Evolutionary conservation across 2,113 vertebrate genomes (phyloP), one percentile per base, ranked within the genome.

Genomic region (Aleadryas rufinucha): DNA sequence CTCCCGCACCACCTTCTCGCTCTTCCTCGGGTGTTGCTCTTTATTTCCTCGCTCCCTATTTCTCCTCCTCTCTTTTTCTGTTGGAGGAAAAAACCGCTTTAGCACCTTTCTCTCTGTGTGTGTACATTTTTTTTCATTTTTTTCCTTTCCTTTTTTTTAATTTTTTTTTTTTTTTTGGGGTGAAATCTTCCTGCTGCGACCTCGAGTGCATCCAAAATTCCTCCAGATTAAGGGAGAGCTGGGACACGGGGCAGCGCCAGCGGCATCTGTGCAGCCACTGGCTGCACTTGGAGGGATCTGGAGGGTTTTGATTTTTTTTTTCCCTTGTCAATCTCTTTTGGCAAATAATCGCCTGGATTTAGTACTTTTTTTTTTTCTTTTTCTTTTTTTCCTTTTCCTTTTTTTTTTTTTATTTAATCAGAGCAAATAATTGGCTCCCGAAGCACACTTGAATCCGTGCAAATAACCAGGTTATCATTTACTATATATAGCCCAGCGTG

Each of bases 401-500:
- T 27, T 28, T 47, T 61, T 50, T 44, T 57, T 76, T 81, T 37
- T n/a, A 61, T 85, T 89, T 52, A 89, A 88, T 95, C 91, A 50
- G 37, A 72, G 57, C 18, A 90, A 97, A 97, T 90, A 94, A 96
- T 93, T 64, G 71, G 44, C 84, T 95, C 44, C 95, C 85, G 37
- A 74, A 91, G 78, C 69, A 57, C 78, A 6, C 33, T 93, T 60
- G 76, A 60, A 88, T 95, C 92, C 21, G 35, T 54, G 85, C 66
- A 54, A 96, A 93, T 86, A 90, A 84, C 79, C 94, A 86, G 90
- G 94, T 95, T 97, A 97, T 93, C 94, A 60, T 65, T 75, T 82
- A 23, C 96, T 96, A 95, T 60, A 92, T 96, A 57, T 91, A 98
- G 87, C 92, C 64, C 35, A 22, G 85, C 37, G n/a, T 31, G 44